Conservation (phyloP, 2,797 vertebrate species). For the Etheostoma perlongum region DNA sequence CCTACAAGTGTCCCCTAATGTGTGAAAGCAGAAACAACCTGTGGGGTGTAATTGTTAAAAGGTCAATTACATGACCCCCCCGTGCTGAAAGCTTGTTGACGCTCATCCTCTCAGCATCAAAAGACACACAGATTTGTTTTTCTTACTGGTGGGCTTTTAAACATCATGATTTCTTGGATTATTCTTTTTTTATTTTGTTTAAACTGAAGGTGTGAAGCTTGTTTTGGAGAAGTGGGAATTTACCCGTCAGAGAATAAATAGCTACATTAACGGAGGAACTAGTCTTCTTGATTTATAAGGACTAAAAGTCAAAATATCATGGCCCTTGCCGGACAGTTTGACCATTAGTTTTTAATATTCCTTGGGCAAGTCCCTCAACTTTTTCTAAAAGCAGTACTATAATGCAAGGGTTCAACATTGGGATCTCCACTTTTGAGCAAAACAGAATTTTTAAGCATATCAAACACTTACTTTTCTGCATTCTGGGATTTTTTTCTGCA, state of each 20-base stretch:
- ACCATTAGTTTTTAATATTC: background rate
- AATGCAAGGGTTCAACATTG: too few relatives aligned
- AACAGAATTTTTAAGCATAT: too few relatives aligned
- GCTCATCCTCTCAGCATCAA: constrained; percentile 67
- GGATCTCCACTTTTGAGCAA: too few relatives aligned
- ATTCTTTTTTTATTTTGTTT: background rate
- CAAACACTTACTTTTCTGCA: too few relatives aligned
- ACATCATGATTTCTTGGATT: background rate
- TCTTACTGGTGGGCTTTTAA: background rate
- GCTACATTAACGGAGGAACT: background rate
- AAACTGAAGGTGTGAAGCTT: background rate
- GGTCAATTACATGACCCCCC: constrained; percentile 14
- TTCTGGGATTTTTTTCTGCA: too few relatives aligned
- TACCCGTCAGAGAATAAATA: background rate
- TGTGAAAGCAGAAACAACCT: constrained; percentile 64
- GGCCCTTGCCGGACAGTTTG: background rate
- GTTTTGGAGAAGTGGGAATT: background rate
- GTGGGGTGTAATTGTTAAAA: constrained; percentile 29
- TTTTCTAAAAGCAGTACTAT: background rate
- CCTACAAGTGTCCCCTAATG: constrained; percentile 68
- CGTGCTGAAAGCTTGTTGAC: constrained; percentile 30
- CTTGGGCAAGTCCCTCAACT: background rate
- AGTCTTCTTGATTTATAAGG: background rate
- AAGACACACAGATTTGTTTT: constrained; percentile 54
- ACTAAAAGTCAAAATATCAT: background rate